Base-by-base conservation (phyloP, 2,797 vertebrate genomes). In the Distichodus sexfasciatus region DNA sequence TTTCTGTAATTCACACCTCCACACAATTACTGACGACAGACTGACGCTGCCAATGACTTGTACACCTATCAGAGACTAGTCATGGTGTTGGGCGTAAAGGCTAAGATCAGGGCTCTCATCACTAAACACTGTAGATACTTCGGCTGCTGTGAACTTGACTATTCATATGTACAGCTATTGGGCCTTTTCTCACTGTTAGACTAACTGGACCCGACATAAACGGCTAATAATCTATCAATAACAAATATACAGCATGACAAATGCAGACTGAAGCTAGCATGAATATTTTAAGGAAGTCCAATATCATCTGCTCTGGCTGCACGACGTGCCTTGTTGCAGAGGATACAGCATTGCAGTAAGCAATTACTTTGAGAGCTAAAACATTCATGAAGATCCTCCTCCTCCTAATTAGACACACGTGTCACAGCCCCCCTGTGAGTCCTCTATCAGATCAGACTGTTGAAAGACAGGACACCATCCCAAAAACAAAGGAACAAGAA, bases 1-100 rank as follows among this genome's bases (percentile, higher is more conserved):
- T 43, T 33, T 2, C 43, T 48, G 51, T 65, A 55, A 38, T 63
- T 71, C 41, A 47, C 48, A 54, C 48, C 58, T 70, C 15, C 28
- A 48, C 51, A 69, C 57, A 43, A 53, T 53, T 17, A 19, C 17
- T 12, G 9, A 35, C 29, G 59, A 40, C 41, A 33, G 51, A 31
- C 7, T 7, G 28, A 15, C n/a, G 12, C 8, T 3, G 11, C 31
- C 48, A 53, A n/a, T 17, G 28, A 12, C 21, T 14, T 50, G 24
- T 50, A 50, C 21, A 50, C 21, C n/a, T 3, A 3, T 14, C 12
- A 10, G 3, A 12, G 2, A 26, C n/a, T n/a, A n/a, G n/a, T n/a
- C n/a, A n/a, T n/a, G n/a, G n/a, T n/a, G n/a, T n/a, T n/a, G n/a
- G n/a, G n/a, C n/a, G n/a, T n/a, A n/a, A n/a, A n/a, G n/a, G n/a